Percentiles rank a stretch among this genome's conserved stretches.
Evolutionary conservation across 2,113 vertebrate species (phyloP).

Genomic region (Vidua macroura): DNA sequence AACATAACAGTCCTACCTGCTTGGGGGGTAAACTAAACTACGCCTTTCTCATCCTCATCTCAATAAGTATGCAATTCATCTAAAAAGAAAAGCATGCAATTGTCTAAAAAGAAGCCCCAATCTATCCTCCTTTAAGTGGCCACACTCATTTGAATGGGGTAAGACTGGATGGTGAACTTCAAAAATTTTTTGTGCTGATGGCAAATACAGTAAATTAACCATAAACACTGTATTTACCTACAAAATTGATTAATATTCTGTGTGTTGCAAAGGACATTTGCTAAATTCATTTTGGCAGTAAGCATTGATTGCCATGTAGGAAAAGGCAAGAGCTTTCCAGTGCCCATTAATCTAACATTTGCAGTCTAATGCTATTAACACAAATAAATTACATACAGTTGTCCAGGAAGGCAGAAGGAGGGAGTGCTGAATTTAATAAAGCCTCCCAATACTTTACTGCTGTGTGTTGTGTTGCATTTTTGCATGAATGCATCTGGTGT

Average conservation of each 20-base stretch:
- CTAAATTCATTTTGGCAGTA: not conserved
- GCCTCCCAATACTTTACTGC: not conserved
- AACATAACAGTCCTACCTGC: not conserved
- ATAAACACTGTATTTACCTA: not conserved
- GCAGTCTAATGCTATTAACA: not conserved
- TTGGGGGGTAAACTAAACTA: not conserved
- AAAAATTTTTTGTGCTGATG: not conserved
- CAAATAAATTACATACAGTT: not conserved
- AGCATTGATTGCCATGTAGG: not conserved
- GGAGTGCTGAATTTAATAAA: conserved; percentile 25
- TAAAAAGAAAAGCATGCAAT: too few relatives aligned
- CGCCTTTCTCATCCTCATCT: not conserved
- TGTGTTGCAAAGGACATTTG: not conserved
- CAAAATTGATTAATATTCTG: not conserved
- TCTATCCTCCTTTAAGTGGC: not conserved
- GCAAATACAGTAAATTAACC: not conserved
- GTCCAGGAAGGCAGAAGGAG: not conserved
- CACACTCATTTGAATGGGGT: not conserved
- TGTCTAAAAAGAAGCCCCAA: not conserved
- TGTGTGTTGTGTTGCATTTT: not conserved
- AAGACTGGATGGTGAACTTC: not conserved
- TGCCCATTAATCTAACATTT: not conserved
- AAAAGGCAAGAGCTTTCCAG: not conserved
- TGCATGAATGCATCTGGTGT: not conserved
- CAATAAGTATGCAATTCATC: not conserved